phyloP scores from a whole-genome alignment of 2,113 vertebrate genomes.

The Scophthalmus maximus region DNA sequence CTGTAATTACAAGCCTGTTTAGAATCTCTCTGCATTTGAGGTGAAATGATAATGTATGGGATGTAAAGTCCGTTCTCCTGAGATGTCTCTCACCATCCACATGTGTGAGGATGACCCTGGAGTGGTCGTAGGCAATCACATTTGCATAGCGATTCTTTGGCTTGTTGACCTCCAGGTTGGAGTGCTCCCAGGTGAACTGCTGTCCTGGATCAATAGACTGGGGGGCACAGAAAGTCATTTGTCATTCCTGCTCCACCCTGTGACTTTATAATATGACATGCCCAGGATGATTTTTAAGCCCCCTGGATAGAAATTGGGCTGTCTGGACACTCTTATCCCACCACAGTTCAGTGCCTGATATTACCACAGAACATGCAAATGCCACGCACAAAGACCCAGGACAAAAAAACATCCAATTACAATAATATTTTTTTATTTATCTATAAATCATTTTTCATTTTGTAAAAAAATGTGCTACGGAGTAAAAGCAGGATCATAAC shows the following conservation, averaged over 20 bases:
- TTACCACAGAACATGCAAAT: neutral
- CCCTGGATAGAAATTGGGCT: constrained; percentile 7
- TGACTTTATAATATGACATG: constrained; percentile 17
- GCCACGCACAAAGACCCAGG: no score
- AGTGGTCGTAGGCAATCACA: constrained; percentile 96
- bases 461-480: no score
- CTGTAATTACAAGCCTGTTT: no score
- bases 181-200: constrained; percentile 98
- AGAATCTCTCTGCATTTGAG: no score
- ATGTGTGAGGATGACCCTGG: constrained; percentile 91
- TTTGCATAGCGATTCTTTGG: constrained; percentile 98
- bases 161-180: constrained; percentile 97
- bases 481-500: no score
- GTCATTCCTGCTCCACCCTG: neutral
- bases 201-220: constrained; percentile 95
- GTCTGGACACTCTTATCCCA: neutral
- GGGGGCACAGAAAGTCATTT: constrained; percentile 24
- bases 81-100: constrained; percentile 87
- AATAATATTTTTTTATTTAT: no score
- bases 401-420: no score
- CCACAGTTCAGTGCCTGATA: neutral
- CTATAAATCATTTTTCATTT: no score
- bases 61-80: neutral
- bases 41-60: neutral
- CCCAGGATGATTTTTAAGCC: constrained; percentile 19